These are phyloP conservation scores for Picathartes gymnocephalus DNA, from an alignment of 2,113 vertebrate species.

Conservation along the genomic window DNA sequence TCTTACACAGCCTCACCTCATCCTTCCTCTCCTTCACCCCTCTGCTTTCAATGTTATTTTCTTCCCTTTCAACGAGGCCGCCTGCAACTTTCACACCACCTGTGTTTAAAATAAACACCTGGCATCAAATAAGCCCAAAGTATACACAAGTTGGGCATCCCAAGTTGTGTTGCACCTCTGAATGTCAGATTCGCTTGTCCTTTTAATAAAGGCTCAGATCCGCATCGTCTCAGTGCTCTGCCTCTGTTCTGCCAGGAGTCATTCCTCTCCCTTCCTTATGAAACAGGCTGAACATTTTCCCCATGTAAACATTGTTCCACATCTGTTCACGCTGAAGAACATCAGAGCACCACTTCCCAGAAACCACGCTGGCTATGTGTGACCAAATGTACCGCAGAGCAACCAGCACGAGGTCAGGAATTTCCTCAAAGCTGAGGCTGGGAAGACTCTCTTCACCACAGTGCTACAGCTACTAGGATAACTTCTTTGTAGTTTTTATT, in stretches of 20 bases:
- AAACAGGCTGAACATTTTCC: conserved; percentile 3
- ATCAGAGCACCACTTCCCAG: conserved; percentile 32
- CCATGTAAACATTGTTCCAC: conserved; percentile 20
- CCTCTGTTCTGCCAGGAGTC: conserved; percentile 17
- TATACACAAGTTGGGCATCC: neutral
- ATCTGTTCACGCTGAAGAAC: conserved; percentile 31
- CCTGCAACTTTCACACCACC: neutral
- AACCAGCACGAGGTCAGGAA: neutral
- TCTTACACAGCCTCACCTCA: neutral
- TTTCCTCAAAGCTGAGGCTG: neutral
- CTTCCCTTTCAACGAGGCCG: neutral
- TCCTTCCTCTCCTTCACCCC: neutral
- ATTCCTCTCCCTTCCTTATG: neutral
- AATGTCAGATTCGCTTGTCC: neutral
- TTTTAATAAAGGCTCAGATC: conserved; percentile 5
- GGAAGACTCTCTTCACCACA: neutral
- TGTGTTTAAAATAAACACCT: conserved; percentile 1
- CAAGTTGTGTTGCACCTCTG: neutral
- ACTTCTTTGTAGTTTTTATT: neutral
- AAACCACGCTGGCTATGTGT: neutral
- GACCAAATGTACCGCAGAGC: neutral
- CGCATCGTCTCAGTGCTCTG: neutral
- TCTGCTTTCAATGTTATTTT: neutral
- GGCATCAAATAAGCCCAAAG: neutral
- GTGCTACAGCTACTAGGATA: neutral